These are phyloP conservation scores for Antheraea pernyi DNA, from an alignment of 1,140 invertebrate genomes.

Conservation along the genomic window DNA sequence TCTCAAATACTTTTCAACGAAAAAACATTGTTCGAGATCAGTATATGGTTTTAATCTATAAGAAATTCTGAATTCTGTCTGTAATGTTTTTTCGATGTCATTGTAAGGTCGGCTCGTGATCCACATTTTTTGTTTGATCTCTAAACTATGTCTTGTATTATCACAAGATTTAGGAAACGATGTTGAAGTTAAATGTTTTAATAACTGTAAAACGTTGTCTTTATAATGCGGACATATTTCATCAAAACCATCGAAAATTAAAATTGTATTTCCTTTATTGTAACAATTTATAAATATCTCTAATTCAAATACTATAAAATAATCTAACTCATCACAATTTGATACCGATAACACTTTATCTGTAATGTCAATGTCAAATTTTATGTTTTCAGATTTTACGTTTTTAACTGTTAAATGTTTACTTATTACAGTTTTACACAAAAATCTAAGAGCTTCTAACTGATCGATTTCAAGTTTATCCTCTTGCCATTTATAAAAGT, in stretches of 20 bases:
- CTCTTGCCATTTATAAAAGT: slow-evolving; percentile 13
- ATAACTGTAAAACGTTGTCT: slow-evolving; percentile 6
- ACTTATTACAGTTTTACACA: slow-evolving; percentile 12
- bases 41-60: slow-evolving; percentile 1
- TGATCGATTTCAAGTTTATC: background rate
- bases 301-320: slow-evolving; percentile 7
- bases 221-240: slow-evolving; percentile 17
- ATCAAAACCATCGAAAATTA: slow-evolving; percentile 7
- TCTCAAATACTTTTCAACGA: background rate
- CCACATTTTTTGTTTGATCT: background rate
- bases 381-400: slow-evolving; percentile 4
- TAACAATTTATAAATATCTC: slow-evolving; percentile 14
- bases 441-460: slow-evolving; percentile 10
- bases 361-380: background rate
- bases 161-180: background rate
- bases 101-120: too few species aligned
- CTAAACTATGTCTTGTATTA: background rate
- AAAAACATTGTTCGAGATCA: background rate
- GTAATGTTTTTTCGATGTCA: background rate
- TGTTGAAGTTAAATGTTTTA: background rate
- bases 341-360: background rate
- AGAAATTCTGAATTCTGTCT: background rate
- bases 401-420: background rate
- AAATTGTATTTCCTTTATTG: slow-evolving; percentile 12
- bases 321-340: background rate